Evolutionary conservation across 2,888 invertebrate species (phyloP).

Genomic region (Labia minor): DNA sequence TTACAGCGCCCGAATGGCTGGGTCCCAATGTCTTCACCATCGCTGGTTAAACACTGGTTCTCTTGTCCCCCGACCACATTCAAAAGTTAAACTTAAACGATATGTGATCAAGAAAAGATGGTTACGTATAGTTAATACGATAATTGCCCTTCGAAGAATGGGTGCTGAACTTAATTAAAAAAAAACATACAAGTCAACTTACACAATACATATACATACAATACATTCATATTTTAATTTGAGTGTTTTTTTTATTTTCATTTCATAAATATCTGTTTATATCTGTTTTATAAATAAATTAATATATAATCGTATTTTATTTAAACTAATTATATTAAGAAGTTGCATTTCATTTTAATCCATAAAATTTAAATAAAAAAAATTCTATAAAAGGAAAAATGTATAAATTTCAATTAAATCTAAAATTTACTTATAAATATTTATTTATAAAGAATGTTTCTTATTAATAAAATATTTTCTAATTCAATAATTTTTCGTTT

Average conservation of each 20-base stretch:
- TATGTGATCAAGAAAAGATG: conserved; percentile 84
- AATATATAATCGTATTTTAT: background rate
- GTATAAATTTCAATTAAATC: too few relatives aligned
- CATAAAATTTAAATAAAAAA: too few relatives aligned
- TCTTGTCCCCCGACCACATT: conserved; percentile 42
- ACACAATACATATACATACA: background rate
- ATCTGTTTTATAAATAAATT: too few relatives aligned
- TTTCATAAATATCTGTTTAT: background rate
- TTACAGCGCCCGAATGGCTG: conserved; percentile 60
- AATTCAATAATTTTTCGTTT: too few relatives aligned
- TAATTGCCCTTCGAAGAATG: conserved; percentile 76
- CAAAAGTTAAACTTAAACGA: conserved; percentile 69
- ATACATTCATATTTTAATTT: background rate
- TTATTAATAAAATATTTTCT: too few relatives aligned
- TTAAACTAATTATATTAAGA: background rate
- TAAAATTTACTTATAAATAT: too few relatives aligned
- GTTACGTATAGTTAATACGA: conserved; percentile 81
- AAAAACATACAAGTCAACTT: background rate
- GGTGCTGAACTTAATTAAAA: conserved; percentile 58
- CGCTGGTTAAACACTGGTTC: conserved; percentile 58
- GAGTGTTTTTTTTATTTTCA: background rate
- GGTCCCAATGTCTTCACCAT: conserved; percentile 60
- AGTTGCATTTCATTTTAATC: too few relatives aligned
- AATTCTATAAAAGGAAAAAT: too few relatives aligned
- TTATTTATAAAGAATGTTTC: too few relatives aligned